Base-by-base conservation (phyloP, 2,888 invertebrate species). In the Scelioninae gen. 2 region DNA sequence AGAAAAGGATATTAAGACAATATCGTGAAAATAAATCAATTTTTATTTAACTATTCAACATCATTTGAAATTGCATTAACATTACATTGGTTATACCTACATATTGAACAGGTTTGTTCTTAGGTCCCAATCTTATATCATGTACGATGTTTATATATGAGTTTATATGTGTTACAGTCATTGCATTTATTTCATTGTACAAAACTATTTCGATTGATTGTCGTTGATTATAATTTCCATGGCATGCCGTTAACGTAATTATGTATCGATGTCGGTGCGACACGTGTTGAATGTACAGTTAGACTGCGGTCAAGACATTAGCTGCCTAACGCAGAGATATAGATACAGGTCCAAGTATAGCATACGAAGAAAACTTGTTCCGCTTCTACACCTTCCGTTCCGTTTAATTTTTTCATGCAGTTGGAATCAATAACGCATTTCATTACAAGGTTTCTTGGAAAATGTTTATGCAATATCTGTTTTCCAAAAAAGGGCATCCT, bases 211-310 rank as follows among this genome's bases (percentile, higher is more conserved):
- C 18, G 19, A 43, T n/a, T 2, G 10, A 48, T 48, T 48, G 28
- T 48, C 31, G 13, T 4, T 31, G 31, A 48, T 31, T 19, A 19
- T 43, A 43, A 43, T 43, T 18, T 43, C 41, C n/a, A 4, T 43
- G 19, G 41, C 33, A 25, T 52, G 39, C 61, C 7, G 22, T 55
- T 37, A 46, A 55, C 31, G 33, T 33, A 55, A 55, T 45, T 52
- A 55, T 43, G 35, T 65, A 37, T 50, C 11, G 9, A 48, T 11
- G 31, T 57, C 31, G 52, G 50, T 50, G 55, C 53, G 76, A 69
- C 67, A 76, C 77, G 77, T 76, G 78, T 79, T 78, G 74, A 78
- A 73, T 79, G 77, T 82, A 81, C 80, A 80, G 81, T 80, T 82
- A 78, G 76, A 78, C 72, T 74, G 58, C 67, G 69, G 57, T 35